Conservation (phyloP, 2,113 vertebrate genomes). For the Mionectes macconnelli region DNA sequence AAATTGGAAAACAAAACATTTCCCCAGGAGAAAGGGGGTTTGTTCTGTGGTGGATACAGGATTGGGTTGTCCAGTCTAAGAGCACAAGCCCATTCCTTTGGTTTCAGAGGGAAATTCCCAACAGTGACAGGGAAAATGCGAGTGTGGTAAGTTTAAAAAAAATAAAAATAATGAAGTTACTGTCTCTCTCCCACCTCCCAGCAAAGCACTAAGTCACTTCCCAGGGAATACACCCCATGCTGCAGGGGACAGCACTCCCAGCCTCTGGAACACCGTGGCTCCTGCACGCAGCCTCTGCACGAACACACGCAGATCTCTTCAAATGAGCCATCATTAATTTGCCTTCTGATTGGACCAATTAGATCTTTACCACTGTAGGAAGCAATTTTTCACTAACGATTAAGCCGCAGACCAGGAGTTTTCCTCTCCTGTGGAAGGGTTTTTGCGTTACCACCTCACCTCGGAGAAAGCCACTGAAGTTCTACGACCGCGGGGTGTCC, state of each 20-base stretch:
- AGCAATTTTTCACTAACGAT: constrained; percentile 48
- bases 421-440: neutral
- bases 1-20: neutral
- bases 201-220: neutral
- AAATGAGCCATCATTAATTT: constrained; percentile 62
- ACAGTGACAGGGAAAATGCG: fast-evolving
- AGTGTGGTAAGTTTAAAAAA: neutral
- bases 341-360: constrained; percentile 63
- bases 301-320: constrained; percentile 5
- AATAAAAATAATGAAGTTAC: fast-evolving
- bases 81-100: neutral
- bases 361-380: constrained; percentile 47
- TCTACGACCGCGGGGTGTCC: neutral
- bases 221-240: fast-evolving
- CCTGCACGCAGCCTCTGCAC: neutral
- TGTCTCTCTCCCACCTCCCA: fast-evolving
- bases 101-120: neutral
- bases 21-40: neutral
- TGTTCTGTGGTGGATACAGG: neutral
- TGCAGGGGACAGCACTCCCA: fast-evolving
- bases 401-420: neutral
- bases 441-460: neutral
- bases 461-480: neutral
- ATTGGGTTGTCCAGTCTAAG: neutral
- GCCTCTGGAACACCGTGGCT: fast-evolving